Percentiles rank a stretch among this genome's conserved stretches.
Conservation (phyloP, 2,113 vertebrate genomes). For the Mungos mungo region DNA sequence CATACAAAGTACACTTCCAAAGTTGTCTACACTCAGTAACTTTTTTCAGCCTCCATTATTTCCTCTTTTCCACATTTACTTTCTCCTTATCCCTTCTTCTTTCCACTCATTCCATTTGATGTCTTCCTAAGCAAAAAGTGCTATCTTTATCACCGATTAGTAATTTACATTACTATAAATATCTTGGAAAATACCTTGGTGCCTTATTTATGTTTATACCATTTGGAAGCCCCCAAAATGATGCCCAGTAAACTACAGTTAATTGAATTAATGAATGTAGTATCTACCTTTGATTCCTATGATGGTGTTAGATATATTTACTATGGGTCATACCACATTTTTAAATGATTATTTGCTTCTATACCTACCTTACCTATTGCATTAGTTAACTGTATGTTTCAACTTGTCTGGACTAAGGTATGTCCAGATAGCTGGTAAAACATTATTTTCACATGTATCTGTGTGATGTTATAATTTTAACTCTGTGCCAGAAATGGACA, state of each 20-base stretch:
- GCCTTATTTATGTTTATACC: neutral
- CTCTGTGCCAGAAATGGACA: neutral
- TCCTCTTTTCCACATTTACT: neutral
- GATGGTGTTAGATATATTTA: neutral
- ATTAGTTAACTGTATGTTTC: neutral
- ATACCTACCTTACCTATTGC: neutral
- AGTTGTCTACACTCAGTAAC: neutral
- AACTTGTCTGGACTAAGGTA: neutral
- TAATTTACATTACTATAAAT: neutral
- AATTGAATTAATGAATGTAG: neutral
- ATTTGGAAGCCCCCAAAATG: neutral
- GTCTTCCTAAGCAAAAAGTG: neutral
- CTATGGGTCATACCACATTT: neutral
- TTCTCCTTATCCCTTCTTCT: neutral
- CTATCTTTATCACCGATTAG: neutral
- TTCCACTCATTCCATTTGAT: neutral
- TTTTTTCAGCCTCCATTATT: neutral
- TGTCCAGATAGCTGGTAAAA: neutral
- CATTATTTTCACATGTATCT: neutral
- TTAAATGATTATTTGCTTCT: neutral
- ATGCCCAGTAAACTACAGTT: neutral
- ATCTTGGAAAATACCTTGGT: neutral
- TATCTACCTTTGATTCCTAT: neutral
- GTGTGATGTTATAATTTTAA: neutral
- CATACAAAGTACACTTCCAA: neutral